Base-by-base conservation (phyloP, 2,797 vertebrate genomes). In the Sebastes matsubarae region DNA sequence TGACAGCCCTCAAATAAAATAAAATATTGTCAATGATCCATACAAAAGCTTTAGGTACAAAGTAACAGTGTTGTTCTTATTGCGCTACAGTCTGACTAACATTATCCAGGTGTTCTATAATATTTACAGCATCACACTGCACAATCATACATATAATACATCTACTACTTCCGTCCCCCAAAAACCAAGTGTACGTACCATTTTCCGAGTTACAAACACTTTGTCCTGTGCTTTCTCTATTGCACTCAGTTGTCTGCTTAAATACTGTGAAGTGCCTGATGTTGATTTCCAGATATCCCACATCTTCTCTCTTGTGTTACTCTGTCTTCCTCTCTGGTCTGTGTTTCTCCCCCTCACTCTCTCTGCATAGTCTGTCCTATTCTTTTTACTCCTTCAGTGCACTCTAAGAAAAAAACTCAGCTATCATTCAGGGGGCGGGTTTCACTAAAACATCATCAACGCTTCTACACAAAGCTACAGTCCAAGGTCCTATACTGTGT, bases 201-300 rank as follows among this genome's bases (percentile, higher is more conserved):
- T 88, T 87, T 91, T 90, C 5, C 20, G 74, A 75, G 63, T 69
- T 5, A 75, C 58, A 68, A 78, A 57, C 59, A 34, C 46, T 61
- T 78, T 72, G 20, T 78, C 86, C 76, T 76, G 73, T 3, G 50
- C 60, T 61, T 75, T 79, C 60, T 85, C 84, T 70, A 71, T 42
- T 76, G 55, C 75, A 1, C 65, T 76, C 75, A 88, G 73, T 9
- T 80, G 82, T 78, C 34, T 72, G 24, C 75, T 72, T 55, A 88
- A 77, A 81, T 67, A 27, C 70, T 81, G 77, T 12, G 87, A 82
- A 11, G 67, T 22, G 20, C 85, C 82, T 63, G 78, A 75, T 29
- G 85, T 63, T 29, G 79, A 79, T 65, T 58, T 93, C 87, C 78
- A 90, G 65, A 89, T 86, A 9, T 88, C 89, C 86, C 83, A 91